Evolutionary conservation across 2,797 vertebrate species (phyloP), one percentile per base, ranked within the genome.

Genomic region (Notamacropus eugenii): DNA sequence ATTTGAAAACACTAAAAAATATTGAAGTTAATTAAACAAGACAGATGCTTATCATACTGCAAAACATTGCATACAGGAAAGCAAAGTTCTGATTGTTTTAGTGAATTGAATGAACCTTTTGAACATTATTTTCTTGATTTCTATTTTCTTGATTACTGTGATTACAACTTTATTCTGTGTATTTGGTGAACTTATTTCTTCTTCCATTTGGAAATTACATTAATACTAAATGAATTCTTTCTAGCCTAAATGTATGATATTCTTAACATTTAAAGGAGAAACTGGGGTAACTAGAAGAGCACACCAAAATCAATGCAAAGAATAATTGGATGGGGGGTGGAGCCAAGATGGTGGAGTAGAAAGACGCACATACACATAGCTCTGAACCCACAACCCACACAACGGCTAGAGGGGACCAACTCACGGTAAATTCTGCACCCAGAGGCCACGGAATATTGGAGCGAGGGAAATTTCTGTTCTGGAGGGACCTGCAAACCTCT

Each of bases 41-140:
- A 19, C 6, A 40, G n/a, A 74, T 74, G 34, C 62, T 1, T 62
- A 40, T 91, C 96, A 55, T 92, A 92, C 94, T 93, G 57, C 57
- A 96, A 92, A 93, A 93, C 82, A 82, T 3, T 91, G 29, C 29
- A n/a, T 92, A 40, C 93, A 74, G 54, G 40, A 82, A 54, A 59
- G 94, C 34, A 1, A 28, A 52, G 82, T n/a, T 74, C 67, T 94
- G 13, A 3, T 54, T 67, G 31, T 92, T 93, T 93, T 54, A 55
- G 50, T 54, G 90, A 55, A 92, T 0, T 58, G 50, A 40, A 31
- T 92, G n/a, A 82, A 46, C 6, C 74, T 46, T 24, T 27, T 91
- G 29, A 96, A 8, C 10, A 22, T 31, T 11, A 82, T 24, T 91
- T 50, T 10, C 46, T 62, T 52, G 24, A 55, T 90, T 92, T 46